A percentile compares a stretch with the other conserved stretches of the same genome.
These are phyloP conservation scores for Odocoileus hemionus DNA, from an alignment of 2,113 vertebrate genomes.

Conservation along the genomic window DNA sequence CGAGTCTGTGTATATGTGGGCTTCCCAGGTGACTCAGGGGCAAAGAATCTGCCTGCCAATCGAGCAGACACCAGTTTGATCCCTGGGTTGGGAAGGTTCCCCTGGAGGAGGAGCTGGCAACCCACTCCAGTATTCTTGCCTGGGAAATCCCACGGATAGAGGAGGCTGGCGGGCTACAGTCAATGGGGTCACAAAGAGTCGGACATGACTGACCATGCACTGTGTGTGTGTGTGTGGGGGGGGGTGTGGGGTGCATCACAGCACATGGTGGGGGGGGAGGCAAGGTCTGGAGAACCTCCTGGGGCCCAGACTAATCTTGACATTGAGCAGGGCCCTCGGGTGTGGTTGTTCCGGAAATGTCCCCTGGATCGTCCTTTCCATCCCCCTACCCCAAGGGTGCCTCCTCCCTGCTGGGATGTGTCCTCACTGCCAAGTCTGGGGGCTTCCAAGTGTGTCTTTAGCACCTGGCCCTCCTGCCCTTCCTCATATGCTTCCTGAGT, in stretches of 20 bases:
- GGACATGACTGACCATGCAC: neutral
- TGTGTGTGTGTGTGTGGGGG: neutral
- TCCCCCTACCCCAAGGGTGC: neutral
- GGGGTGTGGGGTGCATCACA: neutral
- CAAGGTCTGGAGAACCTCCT: neutral
- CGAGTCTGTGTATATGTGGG: neutral
- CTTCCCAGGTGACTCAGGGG: neutral
- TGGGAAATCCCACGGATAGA: neutral
- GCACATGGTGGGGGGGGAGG: neutral
- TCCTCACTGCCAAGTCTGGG: neutral
- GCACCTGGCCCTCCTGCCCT: neutral
- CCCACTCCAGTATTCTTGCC: neutral
- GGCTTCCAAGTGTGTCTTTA: neutral
- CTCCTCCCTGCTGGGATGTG: neutral
- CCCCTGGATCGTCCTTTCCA: neutral
- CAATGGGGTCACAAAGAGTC: neutral
- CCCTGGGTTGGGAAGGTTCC: neutral
- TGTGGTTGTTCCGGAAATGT: constrained; percentile 1
- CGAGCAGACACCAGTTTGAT: neutral
- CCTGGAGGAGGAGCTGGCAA: neutral
- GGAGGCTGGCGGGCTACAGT: neutral
- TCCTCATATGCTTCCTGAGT: neutral
- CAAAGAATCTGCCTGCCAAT: neutral
- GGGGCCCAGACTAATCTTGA: neutral
- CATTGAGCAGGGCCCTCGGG: neutral